Evolutionary conservation across 2,113 vertebrate species (phyloP).

Genomic region (Pluvialis apricaria): DNA sequence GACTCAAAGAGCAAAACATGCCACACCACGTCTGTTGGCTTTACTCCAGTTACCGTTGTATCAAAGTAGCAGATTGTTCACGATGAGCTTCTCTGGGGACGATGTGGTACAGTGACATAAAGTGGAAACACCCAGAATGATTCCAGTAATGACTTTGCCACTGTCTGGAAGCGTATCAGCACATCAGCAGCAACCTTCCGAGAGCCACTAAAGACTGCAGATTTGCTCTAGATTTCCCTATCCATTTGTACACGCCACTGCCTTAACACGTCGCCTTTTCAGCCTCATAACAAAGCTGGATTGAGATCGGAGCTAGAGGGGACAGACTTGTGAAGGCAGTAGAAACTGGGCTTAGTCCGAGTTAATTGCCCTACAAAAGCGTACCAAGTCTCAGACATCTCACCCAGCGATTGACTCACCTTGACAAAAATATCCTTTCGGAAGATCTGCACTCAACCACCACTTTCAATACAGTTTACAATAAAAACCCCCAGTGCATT

Average conservation of each 20-base stretch:
- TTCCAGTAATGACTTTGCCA: neutral
- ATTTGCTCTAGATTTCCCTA: neutral
- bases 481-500: neutral
- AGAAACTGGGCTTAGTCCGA: neutral
- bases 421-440: neutral
- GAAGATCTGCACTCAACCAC: neutral
- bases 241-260: neutral
- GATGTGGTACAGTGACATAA: accelerated
- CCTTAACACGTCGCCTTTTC: neutral
- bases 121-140: neutral
- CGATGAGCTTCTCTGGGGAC: neutral
- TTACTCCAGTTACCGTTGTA: neutral
- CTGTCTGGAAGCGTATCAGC: neutral
- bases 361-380: neutral
- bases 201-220: neutral
- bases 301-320: neutral
- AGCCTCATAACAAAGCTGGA: neutral
- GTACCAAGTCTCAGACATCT: neutral
- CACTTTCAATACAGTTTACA: neutral
- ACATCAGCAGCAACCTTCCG: neutral
- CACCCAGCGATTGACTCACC: neutral
- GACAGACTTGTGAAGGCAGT: neutral
- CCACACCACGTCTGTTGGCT: neutral
- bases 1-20: neutral
- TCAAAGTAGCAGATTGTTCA: neutral